Percentiles rank a stretch among this genome's conserved stretches.
These are phyloP conservation scores for Nerophis lumbriciformis DNA, from an alignment of 2,113 vertebrate genomes.

Conservation along the genomic window DNA sequence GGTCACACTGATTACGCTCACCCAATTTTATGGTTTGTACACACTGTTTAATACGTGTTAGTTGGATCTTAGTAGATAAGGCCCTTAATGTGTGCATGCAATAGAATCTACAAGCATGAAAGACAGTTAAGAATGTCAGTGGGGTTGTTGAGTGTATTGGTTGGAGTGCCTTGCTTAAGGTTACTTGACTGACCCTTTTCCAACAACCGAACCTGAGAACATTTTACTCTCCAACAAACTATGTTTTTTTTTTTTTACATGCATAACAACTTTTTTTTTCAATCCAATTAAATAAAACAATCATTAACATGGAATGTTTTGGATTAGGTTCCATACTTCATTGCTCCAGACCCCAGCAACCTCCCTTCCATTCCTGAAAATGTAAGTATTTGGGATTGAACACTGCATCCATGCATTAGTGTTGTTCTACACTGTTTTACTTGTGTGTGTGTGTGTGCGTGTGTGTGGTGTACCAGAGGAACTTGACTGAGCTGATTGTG, in stretches of 20 bases:
- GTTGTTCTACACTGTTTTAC: neutral
- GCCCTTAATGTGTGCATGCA: too few relatives aligned
- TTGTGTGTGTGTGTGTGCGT: neutral
- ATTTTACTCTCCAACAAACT: neutral
- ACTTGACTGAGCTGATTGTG: constrained; percentile 86
- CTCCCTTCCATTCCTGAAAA: constrained; percentile 88
- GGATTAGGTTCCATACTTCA: constrained; percentile 79
- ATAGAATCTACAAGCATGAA: too few relatives aligned
- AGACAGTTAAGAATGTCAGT: too few relatives aligned
- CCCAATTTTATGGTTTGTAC: too few relatives aligned
- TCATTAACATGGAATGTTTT: neutral
- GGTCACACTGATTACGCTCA: too few relatives aligned
- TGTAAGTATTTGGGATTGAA: constrained; percentile 65
- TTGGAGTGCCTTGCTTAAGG: too few relatives aligned
- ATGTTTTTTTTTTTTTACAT: neutral
- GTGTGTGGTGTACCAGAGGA: constrained; percentile 71
- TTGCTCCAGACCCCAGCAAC: constrained; percentile 76
- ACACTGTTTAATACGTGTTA: too few relatives aligned
- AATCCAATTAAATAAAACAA: neutral
- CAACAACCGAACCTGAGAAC: neutral
- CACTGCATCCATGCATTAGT: neutral
- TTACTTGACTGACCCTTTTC: too few relatives aligned
- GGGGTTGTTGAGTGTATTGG: too few relatives aligned
- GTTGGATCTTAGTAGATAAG: too few relatives aligned
- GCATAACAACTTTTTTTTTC: neutral